These are phyloP conservation scores for Mobula hypostoma DNA, from an alignment of 2,113 vertebrate genomes.

Conservation along the genomic window DNA sequence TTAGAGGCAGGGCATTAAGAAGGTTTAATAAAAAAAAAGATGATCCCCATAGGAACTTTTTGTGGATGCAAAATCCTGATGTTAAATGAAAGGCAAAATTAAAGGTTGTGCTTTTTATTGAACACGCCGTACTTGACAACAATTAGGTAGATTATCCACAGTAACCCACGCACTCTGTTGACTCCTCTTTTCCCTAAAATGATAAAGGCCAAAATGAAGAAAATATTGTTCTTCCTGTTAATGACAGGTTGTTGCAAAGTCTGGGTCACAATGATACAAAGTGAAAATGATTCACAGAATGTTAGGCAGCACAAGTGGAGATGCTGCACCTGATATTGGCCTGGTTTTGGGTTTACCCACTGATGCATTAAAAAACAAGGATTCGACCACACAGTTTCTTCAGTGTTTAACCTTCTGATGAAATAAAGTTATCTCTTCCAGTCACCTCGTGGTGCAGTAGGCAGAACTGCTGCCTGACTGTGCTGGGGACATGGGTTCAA, in stretches of 20 bases:
- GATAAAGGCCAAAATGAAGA: not conserved
- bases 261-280: not conserved
- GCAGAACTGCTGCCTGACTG: too few species aligned
- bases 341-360: not conserved
- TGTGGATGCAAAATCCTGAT: not conserved
- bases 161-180: not conserved
- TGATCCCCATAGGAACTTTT: not conserved
- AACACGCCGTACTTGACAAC: not conserved
- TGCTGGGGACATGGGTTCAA: too few species aligned
- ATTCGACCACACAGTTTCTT: not conserved
- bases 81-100: not conserved
- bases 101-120: not conserved
- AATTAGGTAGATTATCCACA: not conserved
- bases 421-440: too few species aligned
- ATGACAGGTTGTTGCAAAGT: not conserved
- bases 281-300: not conserved
- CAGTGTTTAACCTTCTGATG: not conserved
- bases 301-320: not conserved
- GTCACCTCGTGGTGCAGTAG: too few species aligned
- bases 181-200: not conserved
- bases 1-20: constrained; percentile 54
- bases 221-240: not conserved
- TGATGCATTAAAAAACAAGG: not conserved
- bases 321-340: not conserved
- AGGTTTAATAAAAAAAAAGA: constrained; percentile 35